phyloP scores from a whole-genome alignment of 1,140 invertebrate genomes.

The Dufourea novaeangliae region DNA sequence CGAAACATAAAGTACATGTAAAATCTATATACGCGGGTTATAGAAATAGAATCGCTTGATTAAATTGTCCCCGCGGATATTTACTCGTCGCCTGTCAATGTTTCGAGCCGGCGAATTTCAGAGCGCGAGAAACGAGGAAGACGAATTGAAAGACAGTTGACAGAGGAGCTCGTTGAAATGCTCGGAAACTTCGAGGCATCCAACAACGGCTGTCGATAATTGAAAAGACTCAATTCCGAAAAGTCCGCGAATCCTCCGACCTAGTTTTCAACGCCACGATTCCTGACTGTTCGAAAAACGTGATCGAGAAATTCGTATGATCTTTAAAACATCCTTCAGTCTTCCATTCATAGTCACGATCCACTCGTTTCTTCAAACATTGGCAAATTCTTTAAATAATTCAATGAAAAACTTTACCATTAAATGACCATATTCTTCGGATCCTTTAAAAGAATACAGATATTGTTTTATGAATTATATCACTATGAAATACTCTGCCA shows the following conservation, averaged over 20 bases:
- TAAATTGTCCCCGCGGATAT: background rate
- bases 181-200: background rate
- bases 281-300: background rate
- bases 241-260: background rate
- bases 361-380: too few species aligned
- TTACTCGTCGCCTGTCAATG: background rate
- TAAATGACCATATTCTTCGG: too few species aligned
- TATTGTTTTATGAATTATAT: too few species aligned
- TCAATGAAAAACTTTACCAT: too few species aligned
- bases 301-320: background rate
- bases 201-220: background rate
- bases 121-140: background rate
- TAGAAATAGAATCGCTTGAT: background rate
- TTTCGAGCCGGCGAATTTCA: background rate
- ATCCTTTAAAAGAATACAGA: too few species aligned
- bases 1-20: background rate
- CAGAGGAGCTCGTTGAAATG: background rate
- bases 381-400: too few species aligned
- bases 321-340: too few species aligned
- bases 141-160: background rate
- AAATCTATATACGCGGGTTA: background rate
- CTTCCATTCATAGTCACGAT: too few species aligned
- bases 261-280: background rate
- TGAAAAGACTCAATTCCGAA: background rate
- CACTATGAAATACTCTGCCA: too few species aligned